Conservation (phyloP, 2,113 vertebrate species). For the Empidonax alnorum region DNA sequence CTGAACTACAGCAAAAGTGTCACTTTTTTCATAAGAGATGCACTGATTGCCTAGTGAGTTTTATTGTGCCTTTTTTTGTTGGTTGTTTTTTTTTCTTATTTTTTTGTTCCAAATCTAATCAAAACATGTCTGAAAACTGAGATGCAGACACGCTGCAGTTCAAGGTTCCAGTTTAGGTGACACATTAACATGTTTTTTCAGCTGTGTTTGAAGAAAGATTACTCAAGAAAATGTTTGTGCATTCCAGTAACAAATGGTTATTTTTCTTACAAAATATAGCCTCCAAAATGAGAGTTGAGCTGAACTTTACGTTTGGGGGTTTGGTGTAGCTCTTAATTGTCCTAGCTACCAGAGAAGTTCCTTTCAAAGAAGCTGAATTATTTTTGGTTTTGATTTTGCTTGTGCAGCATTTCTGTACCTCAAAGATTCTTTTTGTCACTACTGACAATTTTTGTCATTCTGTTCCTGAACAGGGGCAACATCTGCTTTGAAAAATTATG, state of each 20-base stretch:
- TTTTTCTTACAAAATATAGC: neutral
- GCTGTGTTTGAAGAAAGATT: slow-evolving; percentile 68
- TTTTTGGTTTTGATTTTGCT: neutral
- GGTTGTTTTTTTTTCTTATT: neutral
- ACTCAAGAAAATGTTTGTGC: slow-evolving; percentile 60
- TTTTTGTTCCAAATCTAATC: neutral
- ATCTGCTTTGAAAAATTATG: neutral
- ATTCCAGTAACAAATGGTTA: neutral
- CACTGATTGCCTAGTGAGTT: neutral
- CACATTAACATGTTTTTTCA: slow-evolving; percentile 62
- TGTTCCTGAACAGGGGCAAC: neutral
- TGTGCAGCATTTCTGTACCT: neutral
- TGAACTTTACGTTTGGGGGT: neutral
- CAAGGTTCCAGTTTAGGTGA: slow-evolving; percentile 51
- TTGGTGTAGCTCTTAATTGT: neutral
- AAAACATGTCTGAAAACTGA: neutral
- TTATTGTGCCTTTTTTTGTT: neutral
- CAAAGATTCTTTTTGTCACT: neutral
- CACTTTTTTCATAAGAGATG: neutral
- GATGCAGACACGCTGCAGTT: neutral
- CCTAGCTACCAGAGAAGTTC: neutral
- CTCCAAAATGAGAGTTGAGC: neutral
- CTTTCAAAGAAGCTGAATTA: neutral
- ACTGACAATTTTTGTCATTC: neutral
- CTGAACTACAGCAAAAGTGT: neutral